Conservation (phyloP, 2,888 invertebrate species). For the Oligia latruncula region DNA sequence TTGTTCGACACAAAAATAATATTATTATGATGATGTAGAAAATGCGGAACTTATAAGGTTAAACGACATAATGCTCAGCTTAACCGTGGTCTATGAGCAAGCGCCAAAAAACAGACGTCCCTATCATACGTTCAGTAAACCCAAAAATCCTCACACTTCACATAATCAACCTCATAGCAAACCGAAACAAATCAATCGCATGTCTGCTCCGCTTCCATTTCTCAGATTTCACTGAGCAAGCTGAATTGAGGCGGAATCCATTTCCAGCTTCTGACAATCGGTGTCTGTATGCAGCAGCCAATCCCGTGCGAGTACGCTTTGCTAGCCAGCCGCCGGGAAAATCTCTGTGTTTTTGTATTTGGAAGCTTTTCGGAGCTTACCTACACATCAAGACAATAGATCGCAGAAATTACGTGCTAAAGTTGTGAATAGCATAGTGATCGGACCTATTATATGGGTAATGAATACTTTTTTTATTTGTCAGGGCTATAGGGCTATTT, state of each 20-base stretch:
- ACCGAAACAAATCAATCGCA: conserved; percentile 43
- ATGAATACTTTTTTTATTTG: neutral
- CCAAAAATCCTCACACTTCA: neutral
- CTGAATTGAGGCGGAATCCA: conserved; percentile 63
- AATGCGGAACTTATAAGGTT: neutral
- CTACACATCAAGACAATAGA: conserved; percentile 14
- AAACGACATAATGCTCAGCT: neutral
- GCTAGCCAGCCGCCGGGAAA: conserved; percentile 36
- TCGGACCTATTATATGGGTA: neutral
- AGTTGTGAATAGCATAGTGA: neutral
- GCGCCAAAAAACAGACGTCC: neutral
- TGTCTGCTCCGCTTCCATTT: conserved; percentile 51
- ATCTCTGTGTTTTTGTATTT: conserved; percentile 41
- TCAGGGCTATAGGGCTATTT: neutral
- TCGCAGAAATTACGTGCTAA: conserved; percentile 6
- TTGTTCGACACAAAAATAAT: neutral
- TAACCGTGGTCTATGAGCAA: too few relatives aligned
- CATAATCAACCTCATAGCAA: conserved; percentile 22
- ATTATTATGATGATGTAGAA: neutral
- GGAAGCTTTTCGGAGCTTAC: conserved; percentile 11
- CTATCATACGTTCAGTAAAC: neutral
- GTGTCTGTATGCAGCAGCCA: conserved; percentile 64
- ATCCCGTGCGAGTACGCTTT: conserved; percentile 66
- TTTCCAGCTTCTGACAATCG: conserved; percentile 70
- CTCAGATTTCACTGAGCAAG: conserved; percentile 52